Percentiles rank a stretch among this genome's conserved stretches.
These are phyloP conservation scores for Scelioninae gen. 2 DNA, from an alignment of 2,888 invertebrate species.

Conservation along the genomic window DNA sequence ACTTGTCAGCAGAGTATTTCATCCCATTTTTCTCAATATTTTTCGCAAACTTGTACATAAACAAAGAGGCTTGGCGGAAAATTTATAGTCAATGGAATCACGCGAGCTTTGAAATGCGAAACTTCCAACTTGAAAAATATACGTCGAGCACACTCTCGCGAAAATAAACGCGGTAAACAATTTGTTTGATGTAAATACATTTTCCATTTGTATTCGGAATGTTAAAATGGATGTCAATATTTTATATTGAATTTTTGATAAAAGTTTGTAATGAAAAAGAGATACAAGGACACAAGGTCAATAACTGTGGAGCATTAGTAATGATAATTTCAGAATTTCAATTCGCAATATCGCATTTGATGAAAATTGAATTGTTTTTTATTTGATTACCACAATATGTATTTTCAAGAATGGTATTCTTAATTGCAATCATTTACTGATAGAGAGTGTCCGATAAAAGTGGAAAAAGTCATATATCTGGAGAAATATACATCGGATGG, in stretches of 20 bases:
- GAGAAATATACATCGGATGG: too few relatives aligned
- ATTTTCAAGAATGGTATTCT: too few relatives aligned
- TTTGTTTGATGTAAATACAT: conserved; percentile 30
- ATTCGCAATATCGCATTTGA: too few relatives aligned
- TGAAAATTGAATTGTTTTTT: too few relatives aligned
- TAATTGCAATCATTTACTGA: too few relatives aligned
- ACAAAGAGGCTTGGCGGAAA: conserved; percentile 38
- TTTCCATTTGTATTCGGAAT: conserved; percentile 17
- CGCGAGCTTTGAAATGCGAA: conserved; percentile 42
- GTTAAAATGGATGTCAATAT: conserved; percentile 6
- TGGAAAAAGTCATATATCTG: too few relatives aligned
- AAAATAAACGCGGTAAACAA: conserved; percentile 36
- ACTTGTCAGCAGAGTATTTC: conserved; percentile 28
- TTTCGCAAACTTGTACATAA: conserved; percentile 43
- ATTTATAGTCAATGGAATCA: conserved; percentile 49
- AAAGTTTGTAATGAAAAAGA: not conserved
- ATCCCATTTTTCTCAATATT: conserved; percentile 51
- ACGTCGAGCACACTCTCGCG: conserved; percentile 14
- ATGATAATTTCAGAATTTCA: too few relatives aligned
- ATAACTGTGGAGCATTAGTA: too few relatives aligned
- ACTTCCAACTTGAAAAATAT: conserved; percentile 43
- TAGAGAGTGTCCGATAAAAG: too few relatives aligned
- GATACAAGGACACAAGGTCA: too few relatives aligned
- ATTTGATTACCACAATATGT: too few relatives aligned
- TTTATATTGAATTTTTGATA: not conserved